Evolutionary conservation across 2,797 vertebrate species (phyloP), one percentile per base, ranked within the genome.

Genomic region (Arnoldichthys spilopterus): DNA sequence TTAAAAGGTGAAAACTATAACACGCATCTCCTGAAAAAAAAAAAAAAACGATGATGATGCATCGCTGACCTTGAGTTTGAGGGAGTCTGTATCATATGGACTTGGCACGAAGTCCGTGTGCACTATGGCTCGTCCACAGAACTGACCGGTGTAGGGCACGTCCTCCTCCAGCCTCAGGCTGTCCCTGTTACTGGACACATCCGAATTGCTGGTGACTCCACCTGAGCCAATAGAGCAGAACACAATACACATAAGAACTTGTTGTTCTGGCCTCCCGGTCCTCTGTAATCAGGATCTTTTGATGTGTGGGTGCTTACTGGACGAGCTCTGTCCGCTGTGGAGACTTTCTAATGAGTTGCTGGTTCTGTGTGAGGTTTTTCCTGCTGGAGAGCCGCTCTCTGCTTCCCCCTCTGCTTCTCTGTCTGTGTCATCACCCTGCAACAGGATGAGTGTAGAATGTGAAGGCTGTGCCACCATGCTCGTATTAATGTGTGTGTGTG

Each of bases 101-200:
- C 98, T 99, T 1, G 98, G 98, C 0, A 96, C 96, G 74, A 99
- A 99, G 87, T 98, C 96, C 0, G 98, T 98, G 84, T 99, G 98
- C n/a, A 98, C 98, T 30, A 92, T 93, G 83, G 97, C 96, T 64
- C 94, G 91, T 75, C 98, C 96, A 0, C 96, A 98, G 93, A 99
- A 98, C 16, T 94, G 94, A 5, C 97, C 97, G 0, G 90, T 91
- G 74, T 97, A 98, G 13, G 94, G 92, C 0, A 88, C 83, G 3
- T 97, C 96, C 0, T 97, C 96, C 13, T 97, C 97, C 15, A 96
- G 84, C 53, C 92, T 91, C 66, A 97, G 88, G 84, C 96, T 97
- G 87, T 97, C 96, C 83, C 96, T 93, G 88, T 95, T 95, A 87
- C 93, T 93, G 0, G 93, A 95, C 20, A 93, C 91, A 1, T 95